Conservation (phyloP, 2,113 vertebrate genomes). For the Cathartes aura region DNA sequence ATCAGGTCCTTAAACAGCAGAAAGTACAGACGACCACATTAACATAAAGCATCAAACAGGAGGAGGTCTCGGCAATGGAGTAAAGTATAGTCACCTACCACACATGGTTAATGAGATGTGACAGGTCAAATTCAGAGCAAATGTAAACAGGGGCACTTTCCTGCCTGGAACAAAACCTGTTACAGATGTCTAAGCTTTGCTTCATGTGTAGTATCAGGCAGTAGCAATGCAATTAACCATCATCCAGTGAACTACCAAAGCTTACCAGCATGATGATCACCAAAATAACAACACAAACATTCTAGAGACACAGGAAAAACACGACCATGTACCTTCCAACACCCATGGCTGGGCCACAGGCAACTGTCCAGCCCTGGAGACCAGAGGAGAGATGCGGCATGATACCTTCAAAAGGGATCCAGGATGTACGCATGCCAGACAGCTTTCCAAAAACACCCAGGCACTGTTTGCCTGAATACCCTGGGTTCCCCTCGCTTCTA, state of each 20-base stretch:
- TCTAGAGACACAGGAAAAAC: not conserved
- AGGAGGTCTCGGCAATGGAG: not conserved
- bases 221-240: not conserved
- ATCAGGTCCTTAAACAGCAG: slow-evolving; percentile 35
- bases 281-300: not conserved
- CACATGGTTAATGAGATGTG: not conserved
- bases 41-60: slow-evolving; percentile 1
- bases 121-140: slow-evolving; percentile 27
- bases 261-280: not conserved
- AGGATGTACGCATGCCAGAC: accelerated
- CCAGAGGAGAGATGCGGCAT: not conserved
- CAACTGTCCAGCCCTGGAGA: not conserved
- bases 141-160: not conserved
- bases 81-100: not conserved
- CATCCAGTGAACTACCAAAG: not conserved
- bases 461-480: not conserved
- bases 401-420: not conserved
- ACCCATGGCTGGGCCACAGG: not conserved
- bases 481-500: not conserved
- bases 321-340: not conserved
- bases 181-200: not conserved
- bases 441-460: not conserved
- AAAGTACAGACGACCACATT: not conserved
- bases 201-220: not conserved
- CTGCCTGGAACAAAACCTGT: slow-evolving; percentile 12